Conservation (phyloP, 1,140 invertebrate genomes). For the Dolichoris vasculosae region DNA sequence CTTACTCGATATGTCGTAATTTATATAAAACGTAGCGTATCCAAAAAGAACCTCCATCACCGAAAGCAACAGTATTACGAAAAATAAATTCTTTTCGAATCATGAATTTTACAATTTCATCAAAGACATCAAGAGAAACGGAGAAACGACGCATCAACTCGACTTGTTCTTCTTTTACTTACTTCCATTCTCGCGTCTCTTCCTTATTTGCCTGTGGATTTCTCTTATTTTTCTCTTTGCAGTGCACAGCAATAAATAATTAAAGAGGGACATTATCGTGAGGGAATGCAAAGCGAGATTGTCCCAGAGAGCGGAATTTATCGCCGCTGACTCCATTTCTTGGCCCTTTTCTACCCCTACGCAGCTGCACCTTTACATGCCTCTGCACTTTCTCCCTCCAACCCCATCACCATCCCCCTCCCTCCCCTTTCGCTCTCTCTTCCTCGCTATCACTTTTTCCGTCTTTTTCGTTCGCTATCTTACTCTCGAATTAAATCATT, state of each 20-base stretch:
- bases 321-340: constrained; percentile 52
- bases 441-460: not conserved
- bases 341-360: constrained; percentile 38
- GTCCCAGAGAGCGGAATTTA: constrained; percentile 60
- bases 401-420: not conserved
- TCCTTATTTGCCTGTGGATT: too few species aligned
- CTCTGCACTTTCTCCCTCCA: constrained; percentile 36
- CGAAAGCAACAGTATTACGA: too few species aligned
- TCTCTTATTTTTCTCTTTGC: not conserved
- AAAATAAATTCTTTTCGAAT: too few species aligned
- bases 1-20: too few species aligned
- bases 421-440: not conserved
- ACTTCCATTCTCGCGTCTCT: not conserved
- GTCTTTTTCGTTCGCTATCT: not conserved
- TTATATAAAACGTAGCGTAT: too few species aligned
- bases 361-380: constrained; percentile 20
- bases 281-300: constrained; percentile 58
- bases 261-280: constrained; percentile 61
- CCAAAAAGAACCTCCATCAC: too few species aligned
- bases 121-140: not conserved
- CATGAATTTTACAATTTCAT: not conserved
- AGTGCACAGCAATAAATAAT: constrained; percentile 61
- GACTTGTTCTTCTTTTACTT: not conserved
- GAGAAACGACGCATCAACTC: not conserved
- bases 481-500: not conserved